Evolutionary conservation across 2,888 invertebrate genomes (phyloP).

Genomic region (Pandemis cinnamomeana): DNA sequence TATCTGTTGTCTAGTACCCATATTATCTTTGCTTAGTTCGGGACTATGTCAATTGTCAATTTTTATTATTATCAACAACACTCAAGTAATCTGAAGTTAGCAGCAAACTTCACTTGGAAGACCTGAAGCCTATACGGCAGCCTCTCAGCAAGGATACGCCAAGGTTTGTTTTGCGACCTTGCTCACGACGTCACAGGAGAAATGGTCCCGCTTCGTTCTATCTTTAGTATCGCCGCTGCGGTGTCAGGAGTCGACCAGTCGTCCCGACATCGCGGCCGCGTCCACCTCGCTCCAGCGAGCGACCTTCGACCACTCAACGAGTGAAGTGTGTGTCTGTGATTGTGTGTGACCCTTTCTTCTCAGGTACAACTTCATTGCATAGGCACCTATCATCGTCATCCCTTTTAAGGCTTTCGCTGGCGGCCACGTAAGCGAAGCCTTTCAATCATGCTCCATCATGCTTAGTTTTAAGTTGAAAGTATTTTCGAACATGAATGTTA

Average conservation of each 20-base stretch:
- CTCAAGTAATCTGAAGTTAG: neutral
- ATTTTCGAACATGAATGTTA: slow-evolving; percentile 60
- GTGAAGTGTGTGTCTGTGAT: slow-evolving; percentile 83
- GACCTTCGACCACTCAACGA: slow-evolving; percentile 80
- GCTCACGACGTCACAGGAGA: slow-evolving; percentile 62
- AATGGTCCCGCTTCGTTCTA: slow-evolving; percentile 67
- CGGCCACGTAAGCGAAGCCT: neutral
- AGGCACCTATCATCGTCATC: neutral
- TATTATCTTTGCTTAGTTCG: too few species aligned
- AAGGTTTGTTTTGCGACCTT: slow-evolving; percentile 79
- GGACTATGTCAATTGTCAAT: too few species aligned
- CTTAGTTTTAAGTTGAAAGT: slow-evolving; percentile 25
- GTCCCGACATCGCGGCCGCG: slow-evolving; percentile 81
- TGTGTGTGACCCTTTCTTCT: slow-evolving; percentile 62
- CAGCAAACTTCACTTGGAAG: neutral
- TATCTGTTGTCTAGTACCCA: too few species aligned
- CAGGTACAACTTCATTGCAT: slow-evolving; percentile 47
- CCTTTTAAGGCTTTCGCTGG: neutral
- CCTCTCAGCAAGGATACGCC: slow-evolving; percentile 44
- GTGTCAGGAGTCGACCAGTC: slow-evolving; percentile 69
- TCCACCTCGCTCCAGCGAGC: slow-evolving; percentile 78
- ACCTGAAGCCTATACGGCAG: slow-evolving; percentile 22
- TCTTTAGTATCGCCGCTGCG: slow-evolving; percentile 67
- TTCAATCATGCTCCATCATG: neutral
- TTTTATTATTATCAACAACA: too few species aligned